Conservation (phyloP, 2,888 invertebrate species). For the Tinea semifulvella region DNA sequence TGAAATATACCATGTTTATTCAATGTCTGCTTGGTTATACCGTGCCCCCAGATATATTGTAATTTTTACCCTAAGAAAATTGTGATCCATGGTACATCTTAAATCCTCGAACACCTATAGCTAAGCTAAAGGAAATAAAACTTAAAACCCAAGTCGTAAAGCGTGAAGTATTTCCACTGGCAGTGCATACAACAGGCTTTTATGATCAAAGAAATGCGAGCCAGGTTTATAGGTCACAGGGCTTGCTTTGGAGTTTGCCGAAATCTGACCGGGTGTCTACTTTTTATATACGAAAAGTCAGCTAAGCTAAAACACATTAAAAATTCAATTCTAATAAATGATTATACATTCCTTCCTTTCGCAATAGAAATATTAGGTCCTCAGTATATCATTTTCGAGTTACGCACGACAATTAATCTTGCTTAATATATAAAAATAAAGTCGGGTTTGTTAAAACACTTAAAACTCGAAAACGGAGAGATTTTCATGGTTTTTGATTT, state of each 20-base stretch:
- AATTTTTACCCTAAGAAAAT: not conserved
- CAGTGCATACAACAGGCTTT: constrained; percentile 7
- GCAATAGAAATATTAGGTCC: too few species aligned
- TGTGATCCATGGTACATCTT: not conserved
- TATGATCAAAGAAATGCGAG: constrained; percentile 35
- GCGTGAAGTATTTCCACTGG: not conserved
- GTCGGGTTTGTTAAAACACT: too few species aligned
- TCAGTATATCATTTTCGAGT: too few species aligned
- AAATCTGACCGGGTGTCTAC: constrained; percentile 56
- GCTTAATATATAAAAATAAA: too few species aligned
- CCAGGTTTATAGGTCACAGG: constrained; percentile 43
- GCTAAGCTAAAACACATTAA: too few species aligned
- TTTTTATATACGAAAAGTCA: too few species aligned
- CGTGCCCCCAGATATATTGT: not conserved
- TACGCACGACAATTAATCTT: too few species aligned
- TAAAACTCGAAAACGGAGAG: too few species aligned
- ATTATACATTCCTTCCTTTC: too few species aligned
- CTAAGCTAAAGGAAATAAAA: constrained; percentile 23
- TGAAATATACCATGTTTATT: not conserved
- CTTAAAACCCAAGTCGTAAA: constrained; percentile 26
- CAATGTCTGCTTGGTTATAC: not conserved
- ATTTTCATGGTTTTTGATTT: too few species aligned
- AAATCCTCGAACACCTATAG: not conserved
- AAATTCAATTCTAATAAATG: too few species aligned
- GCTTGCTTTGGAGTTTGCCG: constrained; percentile 48